Evolutionary conservation across 92 coral and sea anemone species (phyloP).

Genomic region (Chrysogorgia sp.): DNA sequence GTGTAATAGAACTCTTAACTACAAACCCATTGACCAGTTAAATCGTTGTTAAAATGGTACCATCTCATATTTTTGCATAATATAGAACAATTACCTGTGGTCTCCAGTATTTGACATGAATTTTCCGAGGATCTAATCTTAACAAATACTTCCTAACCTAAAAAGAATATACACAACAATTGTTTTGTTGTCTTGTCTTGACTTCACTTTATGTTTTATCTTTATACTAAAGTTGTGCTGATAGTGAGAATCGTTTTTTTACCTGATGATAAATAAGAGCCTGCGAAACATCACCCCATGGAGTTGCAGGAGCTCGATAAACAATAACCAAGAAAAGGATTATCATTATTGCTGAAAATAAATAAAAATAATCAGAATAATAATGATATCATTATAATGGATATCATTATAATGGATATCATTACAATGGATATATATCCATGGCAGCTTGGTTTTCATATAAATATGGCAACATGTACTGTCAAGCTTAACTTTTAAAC

Average conservation of each 20-base stretch:
- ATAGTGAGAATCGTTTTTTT: background rate
- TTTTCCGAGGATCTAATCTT: slow-evolving; percentile 86
- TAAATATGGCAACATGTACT: no score
- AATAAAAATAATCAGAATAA: background rate
- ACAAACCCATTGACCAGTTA: background rate
- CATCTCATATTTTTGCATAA: background rate
- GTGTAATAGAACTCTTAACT: no score
- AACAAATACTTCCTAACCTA: slow-evolving; percentile 93
- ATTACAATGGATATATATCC: background rate
- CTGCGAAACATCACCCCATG: slow-evolving; percentile 99
- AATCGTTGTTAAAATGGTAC: background rate
- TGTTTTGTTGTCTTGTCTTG: background rate
- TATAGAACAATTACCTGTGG: slow-evolving; percentile 73
- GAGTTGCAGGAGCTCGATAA: slow-evolving; percentile 92
- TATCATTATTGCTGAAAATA: slow-evolving; percentile 73
- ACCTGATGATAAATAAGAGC: slow-evolving; percentile 99
- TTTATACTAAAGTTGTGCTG: background rate
- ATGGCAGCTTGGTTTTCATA: background rate
- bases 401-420: background rate
- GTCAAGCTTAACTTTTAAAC: no score
- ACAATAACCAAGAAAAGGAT: slow-evolving; percentile 89
- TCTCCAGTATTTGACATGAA: slow-evolving; percentile 96
- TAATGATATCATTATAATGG: background rate
- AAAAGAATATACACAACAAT: background rate
- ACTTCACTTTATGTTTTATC: background rate